These are phyloP conservation scores for Lepus townsendii DNA, from an alignment of 2,797 vertebrate genomes.

Conservation along the genomic window DNA sequence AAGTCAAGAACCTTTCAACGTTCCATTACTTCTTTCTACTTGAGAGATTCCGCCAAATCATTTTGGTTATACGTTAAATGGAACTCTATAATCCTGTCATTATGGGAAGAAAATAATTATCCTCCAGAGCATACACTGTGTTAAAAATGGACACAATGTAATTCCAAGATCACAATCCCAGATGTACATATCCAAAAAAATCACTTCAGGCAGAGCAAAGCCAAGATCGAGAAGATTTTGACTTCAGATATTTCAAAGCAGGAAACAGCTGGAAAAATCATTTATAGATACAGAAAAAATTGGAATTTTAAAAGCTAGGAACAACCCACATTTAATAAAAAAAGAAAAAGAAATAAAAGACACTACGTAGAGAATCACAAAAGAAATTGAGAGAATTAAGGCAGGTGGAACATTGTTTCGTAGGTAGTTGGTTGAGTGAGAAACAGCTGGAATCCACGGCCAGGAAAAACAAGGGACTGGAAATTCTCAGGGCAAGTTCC, in stretches of 20 bases:
- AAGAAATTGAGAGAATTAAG: slow-evolving; percentile 66
- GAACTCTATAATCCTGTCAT: slow-evolving; percentile 9
- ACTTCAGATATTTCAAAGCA: slow-evolving; percentile 53
- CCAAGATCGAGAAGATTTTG: slow-evolving; percentile 44
- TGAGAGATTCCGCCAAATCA: background rate
- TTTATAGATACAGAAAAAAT: slow-evolving; percentile 55
- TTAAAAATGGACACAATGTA: slow-evolving; percentile 8
- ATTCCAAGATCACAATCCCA: background rate
- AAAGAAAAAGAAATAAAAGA: background rate
- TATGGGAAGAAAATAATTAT: slow-evolving; percentile 45
- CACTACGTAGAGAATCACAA: slow-evolving; percentile 49
- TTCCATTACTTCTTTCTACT: slow-evolving; percentile 12
- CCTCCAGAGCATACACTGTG: background rate
- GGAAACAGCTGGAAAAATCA: slow-evolving; percentile 71
- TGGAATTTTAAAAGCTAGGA: slow-evolving; percentile 80
- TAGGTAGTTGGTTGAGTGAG: background rate
- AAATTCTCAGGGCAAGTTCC: background rate
- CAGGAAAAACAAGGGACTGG: accelerated
- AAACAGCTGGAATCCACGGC: background rate
- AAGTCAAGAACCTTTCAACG: slow-evolving; percentile 20
- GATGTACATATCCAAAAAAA: slow-evolving; percentile 13
- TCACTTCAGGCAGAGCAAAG: background rate
- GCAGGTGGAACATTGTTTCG: slow-evolving; percentile 44
- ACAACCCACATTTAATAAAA: slow-evolving; percentile 66
- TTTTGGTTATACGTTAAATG: slow-evolving; percentile 42